A percentile compares a stretch with the other conserved stretches of the same genome.
These are phyloP conservation scores for Lithophane socia DNA, from an alignment of 2,888 invertebrate species.

Conservation along the genomic window DNA sequence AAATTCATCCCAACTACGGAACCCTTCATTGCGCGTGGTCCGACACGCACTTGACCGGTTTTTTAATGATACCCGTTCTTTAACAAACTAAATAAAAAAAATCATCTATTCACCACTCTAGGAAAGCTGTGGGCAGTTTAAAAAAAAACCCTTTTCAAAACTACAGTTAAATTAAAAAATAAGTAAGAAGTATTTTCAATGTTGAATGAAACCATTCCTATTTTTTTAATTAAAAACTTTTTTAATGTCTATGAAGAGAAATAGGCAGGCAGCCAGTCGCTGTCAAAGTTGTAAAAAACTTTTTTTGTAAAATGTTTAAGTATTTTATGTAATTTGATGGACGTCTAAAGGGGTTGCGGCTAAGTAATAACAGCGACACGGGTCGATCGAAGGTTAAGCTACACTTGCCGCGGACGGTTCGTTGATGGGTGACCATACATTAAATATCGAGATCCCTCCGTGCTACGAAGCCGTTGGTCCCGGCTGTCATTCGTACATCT, in stretches of 20 bases:
- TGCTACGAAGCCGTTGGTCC: no score
- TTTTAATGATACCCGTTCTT: background rate
- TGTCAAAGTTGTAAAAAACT: conserved; percentile 57
- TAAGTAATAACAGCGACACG: background rate
- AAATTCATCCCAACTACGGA: no score
- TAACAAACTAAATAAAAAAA: background rate
- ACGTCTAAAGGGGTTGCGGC: background rate
- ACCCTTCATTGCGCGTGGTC: no score
- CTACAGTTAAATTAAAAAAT: conserved; percentile 23
- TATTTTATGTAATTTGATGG: background rate
- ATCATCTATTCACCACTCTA: background rate
- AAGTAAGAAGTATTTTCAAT: conserved; percentile 12
- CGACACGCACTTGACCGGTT: no score
- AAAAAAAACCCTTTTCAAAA: conserved; percentile 28
- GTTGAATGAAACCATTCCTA: conserved; percentile 55
- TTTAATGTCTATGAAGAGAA: conserved; percentile 67
- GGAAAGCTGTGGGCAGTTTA: background rate
- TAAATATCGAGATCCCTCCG: background rate
- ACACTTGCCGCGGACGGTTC: background rate
- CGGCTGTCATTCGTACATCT: no score
- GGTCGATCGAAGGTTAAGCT: background rate
- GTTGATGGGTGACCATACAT: background rate
- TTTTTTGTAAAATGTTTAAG: background rate
- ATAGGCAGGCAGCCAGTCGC: conserved; percentile 52
- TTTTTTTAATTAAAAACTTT: conserved; percentile 74